phyloP scores from a whole-genome alignment of 2,888 invertebrate genomes.

The Pyrgus malvae region DNA sequence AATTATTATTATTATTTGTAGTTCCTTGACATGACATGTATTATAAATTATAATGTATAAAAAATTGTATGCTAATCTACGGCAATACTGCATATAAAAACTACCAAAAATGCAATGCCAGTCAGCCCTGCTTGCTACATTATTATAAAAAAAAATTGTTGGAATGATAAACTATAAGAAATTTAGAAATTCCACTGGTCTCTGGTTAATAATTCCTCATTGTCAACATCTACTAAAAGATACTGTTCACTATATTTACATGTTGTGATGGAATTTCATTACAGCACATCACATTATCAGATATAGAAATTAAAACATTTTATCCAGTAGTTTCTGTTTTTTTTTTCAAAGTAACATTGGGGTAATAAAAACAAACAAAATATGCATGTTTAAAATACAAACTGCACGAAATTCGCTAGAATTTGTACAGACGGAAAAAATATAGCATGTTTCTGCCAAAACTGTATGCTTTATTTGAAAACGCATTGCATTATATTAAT shows the following conservation, averaged over 20 bases:
- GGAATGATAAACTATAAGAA: conserved; percentile 24
- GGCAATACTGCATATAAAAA: conserved; percentile 17
- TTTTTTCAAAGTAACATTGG: no score
- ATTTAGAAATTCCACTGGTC: conserved; percentile 11
- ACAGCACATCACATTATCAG: conserved; percentile 7
- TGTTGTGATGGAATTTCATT: conserved; percentile 24
- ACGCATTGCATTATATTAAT: no score
- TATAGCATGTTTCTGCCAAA: no score
- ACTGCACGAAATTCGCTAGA: conserved; percentile 45
- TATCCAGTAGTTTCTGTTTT: no score
- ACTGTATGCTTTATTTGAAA: no score
- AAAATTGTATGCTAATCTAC: conserved; percentile 6
- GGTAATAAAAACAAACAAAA: conserved; percentile 3
- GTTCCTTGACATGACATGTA: no score
- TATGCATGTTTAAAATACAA: no score
- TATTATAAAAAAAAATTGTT: conserved; percentile 11
- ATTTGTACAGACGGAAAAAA: conserved; percentile 29
- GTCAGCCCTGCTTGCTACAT: conserved; percentile 17
- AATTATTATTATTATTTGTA: no score
- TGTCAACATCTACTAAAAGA: conserved; percentile 18
- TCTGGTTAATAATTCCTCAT: conserved; percentile 12
- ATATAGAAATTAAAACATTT: no score
- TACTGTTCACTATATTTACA: conserved; percentile 24
- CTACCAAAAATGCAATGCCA: conserved; percentile 13
- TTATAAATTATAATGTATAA: conserved; percentile 5